These are phyloP conservation scores for Proisotoma minuta DNA, from an alignment of 2,888 invertebrate species.

Conservation along the genomic window DNA sequence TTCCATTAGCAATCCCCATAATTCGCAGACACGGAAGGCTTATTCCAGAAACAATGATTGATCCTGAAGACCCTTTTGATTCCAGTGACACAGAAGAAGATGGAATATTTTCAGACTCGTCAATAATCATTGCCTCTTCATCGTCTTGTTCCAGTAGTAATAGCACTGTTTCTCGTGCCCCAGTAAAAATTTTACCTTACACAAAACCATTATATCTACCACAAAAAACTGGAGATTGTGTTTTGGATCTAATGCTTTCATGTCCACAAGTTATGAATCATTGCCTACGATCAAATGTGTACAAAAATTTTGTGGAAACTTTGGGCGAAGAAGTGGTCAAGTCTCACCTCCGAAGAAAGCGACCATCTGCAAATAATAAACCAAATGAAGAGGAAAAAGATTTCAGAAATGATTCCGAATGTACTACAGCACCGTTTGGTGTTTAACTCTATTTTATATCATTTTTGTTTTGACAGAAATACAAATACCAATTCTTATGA, in stretches of 20 bases:
- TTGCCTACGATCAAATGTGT: not conserved
- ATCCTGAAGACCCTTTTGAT: not conserved
- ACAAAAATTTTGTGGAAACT: not conserved
- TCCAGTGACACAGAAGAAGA: not conserved
- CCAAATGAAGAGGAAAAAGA: not conserved
- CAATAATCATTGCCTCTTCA: no score
- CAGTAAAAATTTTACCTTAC: not conserved
- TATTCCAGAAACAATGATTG: not conserved
- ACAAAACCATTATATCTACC: conserved; percentile 5
- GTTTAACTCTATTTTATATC: no score
- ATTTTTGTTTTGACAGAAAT: no score
- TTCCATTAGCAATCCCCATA: not conserved
- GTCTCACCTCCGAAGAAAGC: not conserved
- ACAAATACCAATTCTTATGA: no score
- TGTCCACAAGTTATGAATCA: not conserved
- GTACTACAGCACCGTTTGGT: no score
- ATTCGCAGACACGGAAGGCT: not conserved
- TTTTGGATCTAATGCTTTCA: not conserved
- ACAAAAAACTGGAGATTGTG: conserved; percentile 3
- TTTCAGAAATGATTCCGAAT: no score
- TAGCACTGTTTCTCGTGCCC: not conserved
- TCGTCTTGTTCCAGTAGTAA: not conserved
- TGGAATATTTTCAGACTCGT: no score
- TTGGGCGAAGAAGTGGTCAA: conserved; percentile 11
- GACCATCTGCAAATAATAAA: not conserved